Evolutionary conservation across 1,140 invertebrate species (phyloP).

Genomic region (Cephus cinctus): DNA sequence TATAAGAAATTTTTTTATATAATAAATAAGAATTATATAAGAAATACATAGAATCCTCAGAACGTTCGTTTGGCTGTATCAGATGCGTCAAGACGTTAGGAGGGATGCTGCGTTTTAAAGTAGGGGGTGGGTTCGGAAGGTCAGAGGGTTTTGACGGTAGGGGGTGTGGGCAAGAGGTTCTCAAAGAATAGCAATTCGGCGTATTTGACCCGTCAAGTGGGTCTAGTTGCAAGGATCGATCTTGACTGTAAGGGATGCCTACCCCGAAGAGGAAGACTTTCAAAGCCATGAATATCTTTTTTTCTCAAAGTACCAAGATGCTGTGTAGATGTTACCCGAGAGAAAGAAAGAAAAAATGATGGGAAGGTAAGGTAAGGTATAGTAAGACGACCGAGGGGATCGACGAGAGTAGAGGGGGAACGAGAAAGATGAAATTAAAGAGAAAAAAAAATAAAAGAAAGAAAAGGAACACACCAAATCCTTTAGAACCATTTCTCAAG

Average conservation of each 20-base stretch:
- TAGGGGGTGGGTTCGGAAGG: too few relatives aligned
- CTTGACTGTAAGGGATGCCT: slow-evolving; percentile 2
- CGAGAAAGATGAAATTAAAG: neutral
- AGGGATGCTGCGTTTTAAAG: too few relatives aligned
- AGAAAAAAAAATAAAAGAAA: slow-evolving; percentile 5
- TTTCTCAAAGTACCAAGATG: too few relatives aligned
- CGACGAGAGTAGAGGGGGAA: slow-evolving; percentile 1
- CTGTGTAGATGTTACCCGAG: too few relatives aligned
- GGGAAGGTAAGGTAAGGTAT: slow-evolving; percentile 5
- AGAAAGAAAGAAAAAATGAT: slow-evolving; percentile 9
- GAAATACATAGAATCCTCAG: too few relatives aligned
- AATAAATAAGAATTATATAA: too few relatives aligned
- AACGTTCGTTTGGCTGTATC: too few relatives aligned
- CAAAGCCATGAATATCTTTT: too few relatives aligned
- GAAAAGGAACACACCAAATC: slow-evolving; percentile 3
- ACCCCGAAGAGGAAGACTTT: neutral
- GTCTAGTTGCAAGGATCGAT: slow-evolving; percentile 26
- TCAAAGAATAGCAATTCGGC: slow-evolving; percentile 46
- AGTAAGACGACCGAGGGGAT: neutral
- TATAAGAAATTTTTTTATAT: too few relatives aligned
- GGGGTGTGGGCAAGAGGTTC: too few relatives aligned
- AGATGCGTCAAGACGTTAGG: too few relatives aligned
- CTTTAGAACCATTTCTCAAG: slow-evolving; percentile 9
- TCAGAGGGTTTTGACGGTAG: too few relatives aligned
- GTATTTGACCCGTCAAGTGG: slow-evolving; percentile 46